Evolutionary conservation across 2,113 vertebrate genomes (phyloP).

Genomic region (Campylomormyrus tamandua): DNA sequence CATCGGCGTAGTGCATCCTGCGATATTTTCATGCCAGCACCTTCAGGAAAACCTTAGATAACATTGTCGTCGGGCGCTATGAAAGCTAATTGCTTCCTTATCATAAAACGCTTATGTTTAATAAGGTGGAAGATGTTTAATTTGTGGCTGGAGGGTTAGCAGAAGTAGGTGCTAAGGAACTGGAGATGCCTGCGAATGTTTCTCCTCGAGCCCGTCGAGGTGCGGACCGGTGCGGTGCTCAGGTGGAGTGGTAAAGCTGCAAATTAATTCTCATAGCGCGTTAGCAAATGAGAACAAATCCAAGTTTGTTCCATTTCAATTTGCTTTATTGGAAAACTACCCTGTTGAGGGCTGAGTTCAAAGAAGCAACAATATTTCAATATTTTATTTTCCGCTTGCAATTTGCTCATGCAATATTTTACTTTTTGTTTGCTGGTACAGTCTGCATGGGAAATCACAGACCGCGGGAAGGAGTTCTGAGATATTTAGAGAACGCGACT

Average conservation of each 20-base stretch:
- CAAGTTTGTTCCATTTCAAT: not conserved
- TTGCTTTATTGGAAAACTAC: not conserved
- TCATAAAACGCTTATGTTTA: constrained; percentile 6
- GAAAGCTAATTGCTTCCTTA: constrained; percentile 12
- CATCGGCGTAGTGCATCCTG: not conserved
- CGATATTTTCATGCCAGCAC: not conserved
- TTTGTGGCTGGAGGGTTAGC: not conserved
- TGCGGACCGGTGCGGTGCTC: not conserved
- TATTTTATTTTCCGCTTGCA: not conserved
- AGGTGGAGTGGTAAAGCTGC: not conserved
- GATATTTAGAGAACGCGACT: not conserved
- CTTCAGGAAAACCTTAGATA: not conserved
- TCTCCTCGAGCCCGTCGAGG: not conserved
- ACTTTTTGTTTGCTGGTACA: not conserved
- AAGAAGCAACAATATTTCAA: not conserved
- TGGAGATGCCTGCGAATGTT: not conserved
- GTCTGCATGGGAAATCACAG: not conserved
- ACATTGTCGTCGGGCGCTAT: not conserved
- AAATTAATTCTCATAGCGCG: not conserved
- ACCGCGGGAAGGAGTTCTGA: not conserved
- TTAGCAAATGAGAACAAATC: not conserved
- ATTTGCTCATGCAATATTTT: not conserved
- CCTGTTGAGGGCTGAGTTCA: not conserved
- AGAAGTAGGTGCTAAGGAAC: not conserved
- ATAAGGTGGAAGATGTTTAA: constrained; percentile 9